Base-by-base conservation (phyloP, 2,797 vertebrate genomes). In the Cuniculus paca region DNA sequence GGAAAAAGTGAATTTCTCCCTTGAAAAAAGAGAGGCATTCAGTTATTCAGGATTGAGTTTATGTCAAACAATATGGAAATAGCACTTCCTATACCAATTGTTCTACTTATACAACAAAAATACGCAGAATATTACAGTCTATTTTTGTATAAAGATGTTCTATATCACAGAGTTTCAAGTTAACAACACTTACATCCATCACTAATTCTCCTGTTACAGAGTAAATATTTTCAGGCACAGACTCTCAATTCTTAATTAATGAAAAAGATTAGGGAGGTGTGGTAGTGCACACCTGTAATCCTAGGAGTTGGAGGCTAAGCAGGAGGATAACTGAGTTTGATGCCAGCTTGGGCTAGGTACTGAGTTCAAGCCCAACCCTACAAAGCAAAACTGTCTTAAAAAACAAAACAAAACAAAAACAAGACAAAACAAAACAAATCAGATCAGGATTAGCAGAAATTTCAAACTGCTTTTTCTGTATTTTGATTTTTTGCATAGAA, bases 31-130 rank as follows among this genome's bases (percentile, higher is more conserved):
- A 88, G 8, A 31, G 58, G 13, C 12, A 50, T 50, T 75, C 39
- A 72, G 54, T 36, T 88, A 91, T 14, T 92, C 26, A 39, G 50
- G 65, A 58, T 13, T 91, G 65, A 79, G 39, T 88, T 79, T 88
- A 78, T 48, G 22, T 86, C 45, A 50, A 45, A 39, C 45, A n/a
- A 79, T 80, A 88, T 28, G 52, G 56, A 87, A 91, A 91, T 6
- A 78, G 45, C 34, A 24, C 63, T 95, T 68, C 52, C 36, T 80
- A 54, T 0, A 89, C 6, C 36, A 94, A 31, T 13, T 68, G 70
- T 88, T 93, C 31, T 24, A 80, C 60, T 48, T 77, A 63, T 12
- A 85, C 34, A 80, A 83, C 36, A 95, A 93, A 93, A 80, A 28
- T 50, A 86, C 22, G 74, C 24, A 90, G 60, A 56, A 3, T 22